phyloP scores from a whole-genome alignment of 2,797 vertebrate species.

The Saxicola maurus region DNA sequence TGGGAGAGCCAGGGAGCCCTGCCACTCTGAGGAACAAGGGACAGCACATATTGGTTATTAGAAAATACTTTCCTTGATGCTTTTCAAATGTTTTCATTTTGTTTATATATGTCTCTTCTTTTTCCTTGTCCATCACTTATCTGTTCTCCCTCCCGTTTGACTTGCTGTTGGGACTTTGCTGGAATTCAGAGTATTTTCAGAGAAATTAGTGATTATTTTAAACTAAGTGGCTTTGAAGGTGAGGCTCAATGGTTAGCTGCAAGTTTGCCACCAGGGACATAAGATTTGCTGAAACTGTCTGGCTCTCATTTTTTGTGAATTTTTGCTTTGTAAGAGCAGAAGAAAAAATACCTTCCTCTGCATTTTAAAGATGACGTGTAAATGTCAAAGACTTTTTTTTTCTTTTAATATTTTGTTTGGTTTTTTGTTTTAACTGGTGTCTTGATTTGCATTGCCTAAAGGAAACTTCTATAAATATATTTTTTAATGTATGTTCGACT shows the following conservation, averaged over 20 bases:
- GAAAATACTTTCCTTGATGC: not conserved
- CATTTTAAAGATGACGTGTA: not conserved
- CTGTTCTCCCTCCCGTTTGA: not conserved
- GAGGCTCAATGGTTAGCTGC: not conserved
- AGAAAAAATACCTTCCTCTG: not conserved
- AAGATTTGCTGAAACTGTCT: not conserved
- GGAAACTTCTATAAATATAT: not conserved
- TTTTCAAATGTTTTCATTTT: not conserved
- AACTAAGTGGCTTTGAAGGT: not conserved
- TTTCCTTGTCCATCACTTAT: not conserved
- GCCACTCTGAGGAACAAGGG: not conserved
- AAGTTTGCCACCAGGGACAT: not conserved
- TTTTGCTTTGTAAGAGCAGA: not conserved
- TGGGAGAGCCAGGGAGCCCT: rapidly evolving
- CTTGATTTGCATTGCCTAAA: not conserved
- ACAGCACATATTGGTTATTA: not conserved
- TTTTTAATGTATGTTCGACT: rapidly evolving
- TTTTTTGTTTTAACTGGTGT: not conserved
- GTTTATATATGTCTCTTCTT: not conserved
- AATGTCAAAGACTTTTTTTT: not conserved
- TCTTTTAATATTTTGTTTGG: not conserved
- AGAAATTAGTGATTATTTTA: not conserved
- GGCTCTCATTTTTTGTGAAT: not conserved
- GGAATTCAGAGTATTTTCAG: not conserved
- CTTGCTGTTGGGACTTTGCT: not conserved